Percentiles rank a stretch among this genome's conserved stretches.
Conservation (phyloP, 1,140 invertebrate species). For the Heliconius eleuchia region DNA sequence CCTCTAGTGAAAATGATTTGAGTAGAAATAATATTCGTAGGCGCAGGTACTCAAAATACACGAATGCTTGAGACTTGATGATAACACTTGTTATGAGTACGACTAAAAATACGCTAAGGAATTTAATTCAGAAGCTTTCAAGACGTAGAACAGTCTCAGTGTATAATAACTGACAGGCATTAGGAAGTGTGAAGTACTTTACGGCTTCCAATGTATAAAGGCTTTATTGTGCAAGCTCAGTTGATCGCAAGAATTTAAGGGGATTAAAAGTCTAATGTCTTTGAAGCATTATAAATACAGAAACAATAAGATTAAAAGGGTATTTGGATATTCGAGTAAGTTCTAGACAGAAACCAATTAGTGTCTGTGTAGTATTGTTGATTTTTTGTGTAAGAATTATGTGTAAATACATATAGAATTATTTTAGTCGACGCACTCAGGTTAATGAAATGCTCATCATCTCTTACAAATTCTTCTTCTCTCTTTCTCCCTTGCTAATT, state of each 20-base stretch:
- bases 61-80: constrained; percentile 30
- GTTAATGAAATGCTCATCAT: too few relatives aligned
- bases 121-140: constrained; percentile 53
- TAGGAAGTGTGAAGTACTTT: constrained; percentile 52
- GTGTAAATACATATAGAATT: not conserved
- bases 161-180: constrained; percentile 53
- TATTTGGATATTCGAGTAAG: constrained; percentile 8
- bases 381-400: not conserved
- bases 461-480: too few relatives aligned
- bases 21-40: not conserved
- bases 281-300: constrained; percentile 29
- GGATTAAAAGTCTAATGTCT: constrained; percentile 23
- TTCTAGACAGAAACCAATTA: not conserved
- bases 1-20: not conserved
- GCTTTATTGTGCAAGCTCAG: constrained; percentile 6
- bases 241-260: constrained; percentile 19
- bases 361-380: not conserved
- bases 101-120: constrained; percentile 67
- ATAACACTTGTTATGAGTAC: constrained; percentile 46
- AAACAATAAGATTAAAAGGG: constrained; percentile 19
- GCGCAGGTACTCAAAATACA: constrained; percentile 25
- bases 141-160: constrained; percentile 60
- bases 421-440: too few relatives aligned
- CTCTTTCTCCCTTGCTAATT: too few relatives aligned
- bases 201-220: constrained; percentile 17